Base-by-base conservation (phyloP, 2,797 vertebrate species). In the Pampus argenteus region DNA sequence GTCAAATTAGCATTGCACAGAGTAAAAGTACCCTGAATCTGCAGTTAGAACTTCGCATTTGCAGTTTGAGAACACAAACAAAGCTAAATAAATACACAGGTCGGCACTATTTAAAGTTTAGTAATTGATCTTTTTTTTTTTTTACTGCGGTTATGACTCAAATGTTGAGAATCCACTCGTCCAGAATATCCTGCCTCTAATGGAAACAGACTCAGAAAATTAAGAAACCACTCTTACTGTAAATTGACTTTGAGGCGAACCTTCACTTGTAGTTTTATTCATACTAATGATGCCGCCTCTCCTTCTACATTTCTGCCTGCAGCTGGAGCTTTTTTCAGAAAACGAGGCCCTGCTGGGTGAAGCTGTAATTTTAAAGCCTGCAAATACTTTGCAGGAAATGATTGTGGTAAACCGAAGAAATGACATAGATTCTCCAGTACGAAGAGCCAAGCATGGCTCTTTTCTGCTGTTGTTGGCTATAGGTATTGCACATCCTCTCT, bases 341-440 rank as follows among this genome's bases (percentile, higher is more conserved):
- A 58, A 63, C 13, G 57, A 70, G 55, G 77, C 68, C 79, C 56
- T 11, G 67, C 69, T 65, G 76, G 84, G 81, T 49, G 14, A 83
- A 84, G 86, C 88, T 91, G 87, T 90, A 89, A 91, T 92, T 93
- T 89, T 82, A 91, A 85, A 89, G 84, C 65, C 91, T 91, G 74
- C 83, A 91, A 86, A 91, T 92, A 88, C 91, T 90, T 93, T 9
- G 86, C 89, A 94, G 93, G 93, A 94, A 94, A 94, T 92, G 86
- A 82, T 80, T 94, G 93, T 82, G 94, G 94, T 89, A 74, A 92
- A 71, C 89, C 90, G 79, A 86, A 90, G 92, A 93, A 92, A 91
- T 92, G 64, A 90, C 91, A 90, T 87, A 22, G 74, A 70, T 73
- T 85, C 79, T 79, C 65, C 66, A 56, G 48, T 50, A 22, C 81